A percentile compares a stretch with the other conserved stretches of the same genome.
Evolutionary conservation across 2,888 invertebrate species (phyloP).

Genomic region (Odontothrips loti): DNA sequence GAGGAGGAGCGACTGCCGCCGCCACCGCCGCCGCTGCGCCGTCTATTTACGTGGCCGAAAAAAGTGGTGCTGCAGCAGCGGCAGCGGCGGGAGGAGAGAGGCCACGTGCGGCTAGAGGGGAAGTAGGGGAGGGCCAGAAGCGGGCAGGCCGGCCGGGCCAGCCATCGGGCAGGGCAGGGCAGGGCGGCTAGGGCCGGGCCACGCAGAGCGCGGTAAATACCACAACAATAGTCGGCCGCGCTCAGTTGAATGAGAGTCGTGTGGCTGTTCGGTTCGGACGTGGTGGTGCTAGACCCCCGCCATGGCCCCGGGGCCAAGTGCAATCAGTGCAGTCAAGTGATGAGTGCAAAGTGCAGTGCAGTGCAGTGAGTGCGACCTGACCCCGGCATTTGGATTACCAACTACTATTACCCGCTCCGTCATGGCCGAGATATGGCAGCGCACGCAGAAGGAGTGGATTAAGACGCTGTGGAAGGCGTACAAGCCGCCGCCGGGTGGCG

Average conservation of each 20-base stretch:
- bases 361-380: background rate
- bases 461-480: slow-evolving; percentile 49
- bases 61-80: slow-evolving; percentile 20
- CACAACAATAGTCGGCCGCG: slow-evolving; percentile 17
- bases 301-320: background rate
- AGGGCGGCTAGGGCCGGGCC: background rate
- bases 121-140: background rate
- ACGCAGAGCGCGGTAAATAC: background rate
- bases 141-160: background rate
- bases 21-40: slow-evolving; percentile 8
- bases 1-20: slow-evolving; percentile 26
- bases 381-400: background rate
- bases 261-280: background rate
- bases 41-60: slow-evolving; percentile 31
- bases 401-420: background rate
- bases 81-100: slow-evolving; percentile 7
- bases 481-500: slow-evolving; percentile 46
- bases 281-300: background rate
- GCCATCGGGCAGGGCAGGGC: background rate
- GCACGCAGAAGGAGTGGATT: slow-evolving; percentile 50
- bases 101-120: slow-evolving; percentile 23
- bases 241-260: slow-evolving; percentile 19
- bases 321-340: background rate
- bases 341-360: background rate
- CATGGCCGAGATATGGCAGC: slow-evolving; percentile 40